Evolutionary conservation across 2,888 invertebrate genomes (phyloP).

Genomic region (Chaitophorus viminalis): DNA sequence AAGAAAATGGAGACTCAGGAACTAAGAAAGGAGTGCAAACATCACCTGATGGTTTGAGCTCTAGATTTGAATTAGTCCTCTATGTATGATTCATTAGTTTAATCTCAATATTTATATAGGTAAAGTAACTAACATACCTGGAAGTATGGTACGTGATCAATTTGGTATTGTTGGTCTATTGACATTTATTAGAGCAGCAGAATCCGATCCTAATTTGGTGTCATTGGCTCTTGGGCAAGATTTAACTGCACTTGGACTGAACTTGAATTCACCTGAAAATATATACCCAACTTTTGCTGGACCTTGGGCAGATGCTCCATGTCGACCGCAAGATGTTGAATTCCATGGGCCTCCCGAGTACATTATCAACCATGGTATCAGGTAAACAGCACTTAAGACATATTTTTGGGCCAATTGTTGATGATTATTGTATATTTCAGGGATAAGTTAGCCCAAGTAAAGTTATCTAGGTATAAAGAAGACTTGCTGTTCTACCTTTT

Average conservation of each 20-base stretch:
- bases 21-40: slow-evolving; percentile 90
- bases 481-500: slow-evolving; percentile 99
- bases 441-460: slow-evolving; percentile 94
- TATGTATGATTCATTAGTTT: not conserved
- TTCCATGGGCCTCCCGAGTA: slow-evolving; percentile 98
- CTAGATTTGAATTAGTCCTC: not conserved
- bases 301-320: slow-evolving; percentile 97
- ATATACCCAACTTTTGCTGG: slow-evolving; percentile 98
- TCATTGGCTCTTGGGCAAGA: slow-evolving; percentile 97
- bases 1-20: slow-evolving; percentile 66
- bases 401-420: not conserved
- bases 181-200: slow-evolving; percentile 97
- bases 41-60: slow-evolving; percentile 83
- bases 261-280: slow-evolving; percentile 97
- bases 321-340: slow-evolving; percentile 98
- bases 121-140: slow-evolving; percentile 97
- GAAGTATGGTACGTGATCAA: slow-evolving; percentile 98
- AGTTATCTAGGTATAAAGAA: slow-evolving; percentile 97
- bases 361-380: slow-evolving; percentile 94
- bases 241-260: slow-evolving; percentile 95
- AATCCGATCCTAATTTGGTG: slow-evolving; percentile 95
- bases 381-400: slow-evolving; percentile 68
- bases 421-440: slow-evolving; percentile 68
- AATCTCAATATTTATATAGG: slow-evolving; percentile 71
- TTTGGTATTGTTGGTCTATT: slow-evolving; percentile 99